Base-by-base conservation (phyloP, 1,140 invertebrate species). In the Belonocnema kinseyi region DNA sequence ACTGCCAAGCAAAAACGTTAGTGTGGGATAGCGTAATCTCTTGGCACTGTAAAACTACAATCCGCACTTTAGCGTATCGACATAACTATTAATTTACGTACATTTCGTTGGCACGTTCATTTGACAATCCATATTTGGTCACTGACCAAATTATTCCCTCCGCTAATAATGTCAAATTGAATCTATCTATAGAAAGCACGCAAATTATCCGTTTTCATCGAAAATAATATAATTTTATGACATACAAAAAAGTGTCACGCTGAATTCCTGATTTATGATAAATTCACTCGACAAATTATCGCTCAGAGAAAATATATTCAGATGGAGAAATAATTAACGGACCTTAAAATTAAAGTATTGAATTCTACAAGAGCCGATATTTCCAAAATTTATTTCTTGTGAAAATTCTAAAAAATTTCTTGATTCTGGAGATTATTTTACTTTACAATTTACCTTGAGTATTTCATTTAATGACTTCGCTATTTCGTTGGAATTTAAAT, bases 41-140 rank as follows among this genome's bases (percentile, higher is more conserved):
- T 85, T 85, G 84, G 83, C 81, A 84, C 50, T 53, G 76, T 33
- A 74, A 77, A 79, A 56, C 79, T 77, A 40, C 74, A 83, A 84
- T 80, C 75, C 40, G 53, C 53, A 58, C 53, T 79, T 78, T 80
- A 78, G 83, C 77, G 78, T 82, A 85, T 82, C 81, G 75, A 85
- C 80, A 82, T 33, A 61, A 61, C 11, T 61, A 26, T 46, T 85
- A 85, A 86, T 85, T 86, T 82, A 83, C 77, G 76, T 85, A 74
- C 80, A 78, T 82, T 81, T 79, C 74, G 73, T 86, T 86, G 85
- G 84, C 85, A 85, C 80, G 72, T 66, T 53, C 79, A 26, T 75
- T 82, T 83, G 80, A 83, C 83, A 85, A 80, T 83, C 71, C 40
- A 66, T 74, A 53, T 46, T 85, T 85, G 84, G 82, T 86, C 75